Percentiles rank a stretch among this genome's conserved stretches.
Evolutionary conservation across 2,797 vertebrate genomes (phyloP).

Genomic region (Enteromius trimaculatus): DNA sequence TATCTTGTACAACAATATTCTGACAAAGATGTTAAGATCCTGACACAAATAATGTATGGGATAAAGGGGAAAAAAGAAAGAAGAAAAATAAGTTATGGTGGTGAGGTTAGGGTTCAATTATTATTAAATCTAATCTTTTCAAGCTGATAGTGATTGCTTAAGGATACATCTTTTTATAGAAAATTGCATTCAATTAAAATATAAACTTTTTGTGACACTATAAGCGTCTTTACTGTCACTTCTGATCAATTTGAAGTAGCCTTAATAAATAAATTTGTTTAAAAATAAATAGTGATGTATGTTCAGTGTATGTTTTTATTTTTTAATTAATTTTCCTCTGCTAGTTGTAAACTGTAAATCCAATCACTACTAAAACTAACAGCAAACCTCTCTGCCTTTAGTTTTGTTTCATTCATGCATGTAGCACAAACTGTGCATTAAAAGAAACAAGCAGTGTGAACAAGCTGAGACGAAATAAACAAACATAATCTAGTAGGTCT

Average conservation of each 20-base stretch:
- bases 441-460: neutral
- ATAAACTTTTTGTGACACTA: neutral
- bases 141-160: neutral
- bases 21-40: neutral
- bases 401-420: neutral
- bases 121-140: neutral
- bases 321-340: neutral
- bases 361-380: neutral
- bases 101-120: neutral
- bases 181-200: neutral
- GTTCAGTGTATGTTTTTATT: neutral
- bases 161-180: neutral
- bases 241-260: neutral
- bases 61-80: neutral
- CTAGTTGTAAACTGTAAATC: neutral
- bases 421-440: neutral
- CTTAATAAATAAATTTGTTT: neutral
- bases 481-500: neutral
- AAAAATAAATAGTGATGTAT: neutral
- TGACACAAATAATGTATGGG: neutral
- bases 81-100: neutral
- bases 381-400: neutral
- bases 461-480: neutral
- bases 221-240: neutral
- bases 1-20: neutral